phyloP scores from a whole-genome alignment of 2,113 vertebrate species.

The Kobus ellipsiprymnus region DNA sequence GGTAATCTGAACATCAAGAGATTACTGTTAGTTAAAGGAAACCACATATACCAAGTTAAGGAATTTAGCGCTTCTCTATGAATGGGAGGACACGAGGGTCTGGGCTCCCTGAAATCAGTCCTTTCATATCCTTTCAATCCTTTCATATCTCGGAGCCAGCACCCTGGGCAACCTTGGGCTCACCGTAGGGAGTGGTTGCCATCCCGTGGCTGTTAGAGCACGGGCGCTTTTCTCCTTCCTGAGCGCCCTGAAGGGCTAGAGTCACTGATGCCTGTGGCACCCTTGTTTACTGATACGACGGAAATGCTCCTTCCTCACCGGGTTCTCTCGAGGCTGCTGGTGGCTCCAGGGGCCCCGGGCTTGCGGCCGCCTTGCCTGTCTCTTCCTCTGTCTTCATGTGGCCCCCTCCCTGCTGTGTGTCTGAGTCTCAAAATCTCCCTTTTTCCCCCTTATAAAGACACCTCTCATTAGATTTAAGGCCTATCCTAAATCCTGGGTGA shows the following conservation, averaged over 20 bases:
- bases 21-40: background rate
- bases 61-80: background rate
- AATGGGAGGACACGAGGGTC: background rate
- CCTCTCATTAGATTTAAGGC: no score
- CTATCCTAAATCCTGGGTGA: background rate
- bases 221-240: background rate
- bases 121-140: background rate
- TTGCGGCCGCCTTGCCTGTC: fast-evolving
- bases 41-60: background rate
- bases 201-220: background rate
- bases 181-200: background rate
- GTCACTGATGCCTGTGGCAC: fast-evolving
- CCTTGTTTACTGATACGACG: background rate
- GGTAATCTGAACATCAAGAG: background rate
- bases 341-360: fast-evolving
- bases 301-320: background rate
- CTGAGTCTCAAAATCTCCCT: background rate
- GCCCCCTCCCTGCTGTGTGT: fast-evolving
- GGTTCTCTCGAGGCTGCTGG: background rate
- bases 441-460: fast-evolving
- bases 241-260: background rate
- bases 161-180: background rate
- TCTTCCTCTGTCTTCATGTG: fast-evolving
- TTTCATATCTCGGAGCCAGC: background rate
- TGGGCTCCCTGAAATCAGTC: background rate